A percentile compares a stretch with the other conserved stretches of the same genome.
Conservation (phyloP, 1,140 invertebrate species). For the Drosophila tristis region DNA sequence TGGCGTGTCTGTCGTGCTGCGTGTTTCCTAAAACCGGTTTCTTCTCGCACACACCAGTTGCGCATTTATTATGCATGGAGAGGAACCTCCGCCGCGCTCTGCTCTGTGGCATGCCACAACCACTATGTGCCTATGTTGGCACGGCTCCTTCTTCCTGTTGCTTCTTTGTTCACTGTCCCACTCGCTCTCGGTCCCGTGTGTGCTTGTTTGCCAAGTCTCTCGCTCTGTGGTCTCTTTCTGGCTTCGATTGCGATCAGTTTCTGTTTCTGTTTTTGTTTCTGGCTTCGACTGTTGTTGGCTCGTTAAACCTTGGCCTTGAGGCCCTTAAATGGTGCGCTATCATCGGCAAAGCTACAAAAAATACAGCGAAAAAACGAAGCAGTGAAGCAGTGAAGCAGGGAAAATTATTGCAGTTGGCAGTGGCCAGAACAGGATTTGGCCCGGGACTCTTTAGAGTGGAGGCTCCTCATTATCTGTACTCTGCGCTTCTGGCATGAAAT, state of each 20-base stretch:
- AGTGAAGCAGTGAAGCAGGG: slow-evolving; percentile 9
- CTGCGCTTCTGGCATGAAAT: slow-evolving; percentile 26
- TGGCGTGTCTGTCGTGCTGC: slow-evolving; percentile 17
- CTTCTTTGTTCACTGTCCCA: slow-evolving; percentile 11
- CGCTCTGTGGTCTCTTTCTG: slow-evolving; percentile 9
- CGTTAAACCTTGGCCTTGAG: slow-evolving; percentile 83
- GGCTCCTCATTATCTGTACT: slow-evolving; percentile 9
- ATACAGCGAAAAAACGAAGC: slow-evolving; percentile 9
- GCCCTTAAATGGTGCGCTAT: slow-evolving; percentile 78
- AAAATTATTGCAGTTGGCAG: slow-evolving; percentile 51
- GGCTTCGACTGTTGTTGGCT: slow-evolving; percentile 22
- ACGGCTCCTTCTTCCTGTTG: slow-evolving; percentile 54
- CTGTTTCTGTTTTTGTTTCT: slow-evolving; percentile 52
- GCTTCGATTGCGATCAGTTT: slow-evolving; percentile 66
- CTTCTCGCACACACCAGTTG: slow-evolving; percentile 77
- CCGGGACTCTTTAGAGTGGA: slow-evolving; percentile 6
- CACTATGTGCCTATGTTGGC: too few species aligned
- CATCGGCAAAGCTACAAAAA: slow-evolving; percentile 27
- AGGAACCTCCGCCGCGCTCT: slow-evolving; percentile 6
- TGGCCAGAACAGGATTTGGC: slow-evolving; percentile 46
- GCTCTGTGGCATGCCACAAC: slow-evolving; percentile 42
- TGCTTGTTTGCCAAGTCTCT: slow-evolving; percentile 29
- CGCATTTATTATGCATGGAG: slow-evolving; percentile 83
- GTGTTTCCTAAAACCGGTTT: slow-evolving; percentile 72
- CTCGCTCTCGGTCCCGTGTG: neutral